Percentiles rank a stretch among this genome's conserved stretches.
Conservation (phyloP, 2,888 invertebrate genomes). For the Brachyptera putata region DNA sequence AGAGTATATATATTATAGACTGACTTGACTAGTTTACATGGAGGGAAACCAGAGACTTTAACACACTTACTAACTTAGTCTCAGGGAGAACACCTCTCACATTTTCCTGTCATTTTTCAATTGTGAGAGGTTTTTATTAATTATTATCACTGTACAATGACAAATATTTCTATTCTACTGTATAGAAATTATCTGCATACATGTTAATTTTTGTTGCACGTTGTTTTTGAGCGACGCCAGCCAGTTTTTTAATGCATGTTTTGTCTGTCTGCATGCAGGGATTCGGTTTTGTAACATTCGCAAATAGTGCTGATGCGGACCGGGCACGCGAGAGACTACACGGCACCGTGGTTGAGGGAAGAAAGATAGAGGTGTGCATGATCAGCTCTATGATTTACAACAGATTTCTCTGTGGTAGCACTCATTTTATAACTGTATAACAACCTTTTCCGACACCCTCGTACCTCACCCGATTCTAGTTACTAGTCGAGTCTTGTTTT, state of each 20-base stretch:
- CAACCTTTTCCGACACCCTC: slow-evolving; percentile 21
- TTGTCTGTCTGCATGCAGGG: slow-evolving; percentile 99
- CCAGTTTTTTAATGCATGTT: slow-evolving; percentile 79
- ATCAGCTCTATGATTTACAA: slow-evolving; percentile 40
- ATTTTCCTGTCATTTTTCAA: slow-evolving; percentile 1
- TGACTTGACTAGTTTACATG: not conserved
- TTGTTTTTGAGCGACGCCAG: slow-evolving; percentile 69
- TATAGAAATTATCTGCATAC: slow-evolving; percentile 42
- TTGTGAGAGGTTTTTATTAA: slow-evolving; percentile 12
- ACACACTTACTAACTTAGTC: not conserved
- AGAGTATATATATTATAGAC: too few species aligned
- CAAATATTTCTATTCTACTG: slow-evolving; percentile 18
- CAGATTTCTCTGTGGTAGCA: slow-evolving; percentile 39
- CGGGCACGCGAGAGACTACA: slow-evolving; percentile 99
- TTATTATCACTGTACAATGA: not conserved
- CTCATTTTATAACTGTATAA: slow-evolving; percentile 36
- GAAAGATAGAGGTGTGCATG: slow-evolving; percentile 99
- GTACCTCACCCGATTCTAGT: not conserved
- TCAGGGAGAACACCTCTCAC: slow-evolving; percentile 1
- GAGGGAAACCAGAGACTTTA: not conserved
- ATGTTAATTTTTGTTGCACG: slow-evolving; percentile 65
- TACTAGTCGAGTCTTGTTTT: slow-evolving; percentile 2
- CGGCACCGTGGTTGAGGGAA: slow-evolving; percentile 99
- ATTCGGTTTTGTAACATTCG: slow-evolving; percentile 99
- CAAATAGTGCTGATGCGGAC: slow-evolving; percentile 99